phyloP scores from a whole-genome alignment of 2,113 vertebrate species.

The Tichodroma muraria region DNA sequence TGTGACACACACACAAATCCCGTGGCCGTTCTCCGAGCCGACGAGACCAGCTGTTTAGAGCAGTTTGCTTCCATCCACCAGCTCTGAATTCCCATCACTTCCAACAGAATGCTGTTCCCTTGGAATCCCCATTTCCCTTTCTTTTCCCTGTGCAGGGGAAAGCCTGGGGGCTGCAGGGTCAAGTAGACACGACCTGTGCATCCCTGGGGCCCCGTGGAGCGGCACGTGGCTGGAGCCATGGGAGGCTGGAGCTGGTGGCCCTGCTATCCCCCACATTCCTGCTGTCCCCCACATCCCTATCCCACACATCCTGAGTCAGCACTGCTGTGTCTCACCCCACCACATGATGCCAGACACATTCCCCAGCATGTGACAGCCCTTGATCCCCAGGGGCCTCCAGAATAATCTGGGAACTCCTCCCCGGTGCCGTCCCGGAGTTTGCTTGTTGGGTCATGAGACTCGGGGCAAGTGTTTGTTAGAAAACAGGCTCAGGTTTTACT shows the following conservation, averaged over 20 bases:
- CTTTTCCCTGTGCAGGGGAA: not conserved
- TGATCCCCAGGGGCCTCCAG: not conserved
- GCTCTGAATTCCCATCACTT: not conserved
- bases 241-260: not conserved
- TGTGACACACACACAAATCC: not conserved
- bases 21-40: not conserved
- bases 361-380: conserved; percentile 22
- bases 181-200: not conserved
- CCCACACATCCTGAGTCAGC: conserved; percentile 31
- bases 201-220: not conserved
- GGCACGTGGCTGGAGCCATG: not conserved
- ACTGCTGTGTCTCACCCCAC: not conserved
- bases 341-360: not conserved
- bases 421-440: not conserved
- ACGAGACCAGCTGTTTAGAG: not conserved
- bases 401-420: conserved; percentile 18
- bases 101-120: not conserved
- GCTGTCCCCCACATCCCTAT: not conserved
- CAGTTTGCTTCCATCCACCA: not conserved
- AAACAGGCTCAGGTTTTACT: conserved; percentile 24
- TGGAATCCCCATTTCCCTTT: not conserved
- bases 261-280: not conserved
- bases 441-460: conserved; percentile 27
- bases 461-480: conserved; percentile 4
- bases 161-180: not conserved